Base-by-base conservation (phyloP, 2,888 invertebrate species). In the Callimorpha dominula region DNA sequence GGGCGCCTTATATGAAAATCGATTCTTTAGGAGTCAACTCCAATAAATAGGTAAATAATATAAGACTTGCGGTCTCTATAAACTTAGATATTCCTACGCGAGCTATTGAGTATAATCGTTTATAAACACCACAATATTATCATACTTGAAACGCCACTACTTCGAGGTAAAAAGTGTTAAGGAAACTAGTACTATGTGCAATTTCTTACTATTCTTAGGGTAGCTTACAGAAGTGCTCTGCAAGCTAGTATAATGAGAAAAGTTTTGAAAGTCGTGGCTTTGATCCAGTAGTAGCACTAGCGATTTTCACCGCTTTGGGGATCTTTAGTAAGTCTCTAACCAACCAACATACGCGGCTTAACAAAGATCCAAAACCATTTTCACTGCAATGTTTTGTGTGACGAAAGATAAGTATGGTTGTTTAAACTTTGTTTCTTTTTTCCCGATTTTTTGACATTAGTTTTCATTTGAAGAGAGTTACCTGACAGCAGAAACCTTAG, bases 221-320 rank as follows among this genome's bases (percentile, higher is more conserved):
- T 54, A 67, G 62, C 62, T 67, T 67, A 67, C 42, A 50, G 42
- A 15, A 66, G 50, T 52, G 62, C 50, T 60, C 40, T 5, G 17
- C 46, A 31, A 62, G 50, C 49, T 63, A 54, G 64, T 68, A 68
- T 72, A 72, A 72, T 72, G 72, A 64, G 68, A 72, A 72, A 72
- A 72, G 68, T 68, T 68, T 72, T 14, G 46, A 43, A 31, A 43
- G 63, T 40, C 40, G 31, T 7, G 17, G 6, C 17, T 31, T 64
- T 64, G 46, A 72, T 72, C 64, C 72, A 63, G 17, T 64, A 52
- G 20, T 43, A 49, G 57, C 62, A 67, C 40, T 54, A 72, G 63
- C 54, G 68, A 68, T 68, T 72, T 50, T 63, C 49, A 62, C n/a
- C 31, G 57, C 54, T 65, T 57, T 62, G 0, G 31, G 3, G 20